Evolutionary conservation across 2,888 invertebrate species (phyloP).

Genomic region (Lochmaea crataegi): DNA sequence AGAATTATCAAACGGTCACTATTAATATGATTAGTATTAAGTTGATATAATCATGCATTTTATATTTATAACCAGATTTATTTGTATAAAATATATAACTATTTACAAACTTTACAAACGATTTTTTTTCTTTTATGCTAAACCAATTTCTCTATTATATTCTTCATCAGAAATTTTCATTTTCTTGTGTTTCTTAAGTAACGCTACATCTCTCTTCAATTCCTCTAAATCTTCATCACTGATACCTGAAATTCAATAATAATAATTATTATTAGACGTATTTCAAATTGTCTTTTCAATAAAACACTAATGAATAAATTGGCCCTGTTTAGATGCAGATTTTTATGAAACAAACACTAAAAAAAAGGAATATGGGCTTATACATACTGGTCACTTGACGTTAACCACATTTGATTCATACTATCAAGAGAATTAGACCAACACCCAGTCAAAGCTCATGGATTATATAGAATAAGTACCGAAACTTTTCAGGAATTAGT

Average conservation of each 20-base stretch:
- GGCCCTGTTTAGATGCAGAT: too few species aligned
- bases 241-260: slow-evolving; percentile 61
- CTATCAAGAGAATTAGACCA: too few species aligned
- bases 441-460: too few species aligned
- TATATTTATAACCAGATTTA: slow-evolving; percentile 26
- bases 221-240: slow-evolving; percentile 82
- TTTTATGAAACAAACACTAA: too few species aligned
- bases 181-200: slow-evolving; percentile 88
- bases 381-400: too few species aligned
- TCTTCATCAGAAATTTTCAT: slow-evolving; percentile 80
- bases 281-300: slow-evolving; percentile 6
- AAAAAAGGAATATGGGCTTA: too few species aligned
- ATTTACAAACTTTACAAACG: slow-evolving; percentile 20
- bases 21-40: background rate
- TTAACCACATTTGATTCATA: too few species aligned
- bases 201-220: slow-evolving; percentile 81
- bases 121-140: slow-evolving; percentile 41
- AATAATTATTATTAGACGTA: background rate
- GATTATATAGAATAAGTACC: too few species aligned
- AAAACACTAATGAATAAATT: too few species aligned
- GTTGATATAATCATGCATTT: background rate
- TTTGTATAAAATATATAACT: slow-evolving; percentile 34
- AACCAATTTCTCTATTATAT: slow-evolving; percentile 73
- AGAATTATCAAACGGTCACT: background rate
- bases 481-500: too few species aligned